These are phyloP conservation scores for Bothrops alternatus DNA, from an alignment of 2,797 vertebrate species.

Conservation along the genomic window DNA sequence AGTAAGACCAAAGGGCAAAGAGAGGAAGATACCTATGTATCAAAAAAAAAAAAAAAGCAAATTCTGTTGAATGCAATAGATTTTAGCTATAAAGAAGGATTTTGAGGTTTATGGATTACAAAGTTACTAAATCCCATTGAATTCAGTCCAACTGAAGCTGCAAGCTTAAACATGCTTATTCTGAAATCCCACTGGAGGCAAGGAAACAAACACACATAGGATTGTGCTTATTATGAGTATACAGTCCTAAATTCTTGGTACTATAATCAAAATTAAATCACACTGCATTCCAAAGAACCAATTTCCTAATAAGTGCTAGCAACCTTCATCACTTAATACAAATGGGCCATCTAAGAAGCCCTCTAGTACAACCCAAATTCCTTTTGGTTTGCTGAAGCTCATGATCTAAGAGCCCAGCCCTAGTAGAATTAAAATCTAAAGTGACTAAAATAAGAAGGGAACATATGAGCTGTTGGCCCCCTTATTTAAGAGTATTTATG, in stretches of 20 bases:
- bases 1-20: background rate
- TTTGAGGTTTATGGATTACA: background rate
- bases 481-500: background rate
- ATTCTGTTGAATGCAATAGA: background rate
- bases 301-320: background rate
- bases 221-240: background rate
- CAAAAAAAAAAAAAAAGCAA: background rate
- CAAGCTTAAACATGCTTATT: background rate
- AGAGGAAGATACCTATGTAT: background rate
- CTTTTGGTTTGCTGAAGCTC: background rate
- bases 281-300: background rate
- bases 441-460: background rate
- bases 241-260: background rate
- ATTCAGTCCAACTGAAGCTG: background rate
- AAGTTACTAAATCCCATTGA: background rate
- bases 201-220: background rate
- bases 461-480: background rate
- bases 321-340: background rate
- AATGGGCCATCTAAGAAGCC: background rate
- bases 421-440: background rate
- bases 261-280: background rate
- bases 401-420: background rate
- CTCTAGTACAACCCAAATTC: background rate
- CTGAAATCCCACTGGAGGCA: background rate
- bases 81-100: background rate